Base-by-base conservation (phyloP, 2,888 invertebrate species). In the Amphipyra berbera region DNA sequence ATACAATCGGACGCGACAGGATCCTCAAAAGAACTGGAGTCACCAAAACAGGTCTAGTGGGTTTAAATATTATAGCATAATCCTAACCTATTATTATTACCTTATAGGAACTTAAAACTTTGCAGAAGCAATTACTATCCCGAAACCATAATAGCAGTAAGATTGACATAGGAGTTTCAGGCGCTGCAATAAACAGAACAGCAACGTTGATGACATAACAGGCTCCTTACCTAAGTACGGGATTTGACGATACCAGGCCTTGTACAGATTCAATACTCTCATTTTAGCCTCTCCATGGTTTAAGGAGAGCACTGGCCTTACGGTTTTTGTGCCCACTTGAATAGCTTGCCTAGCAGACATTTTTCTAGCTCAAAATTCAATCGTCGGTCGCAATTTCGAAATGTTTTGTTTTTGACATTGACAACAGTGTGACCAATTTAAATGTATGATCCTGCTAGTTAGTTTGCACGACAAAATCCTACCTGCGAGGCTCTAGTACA, bases 201-300 rank as follows among this genome's bases (percentile, higher is more conserved):
- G 42, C 37, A 54, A 21, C 41, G 63, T 52, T 82, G 90, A 93
- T 94, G 94, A 94, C 94, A 94, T 94, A 94, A 94, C 88, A 91
- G 79, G 77, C 61, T 81, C 95, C 96, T 95, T 95, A 98, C 99
- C 96, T 84, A 98, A 96, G 88, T 97, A 97, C 7, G 99, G 99
- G 67, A 98, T 95, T 92, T 98, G 98, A 74, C 99, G 97, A 91
- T 97, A 98, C 98, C 99, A 99, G 60, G 98, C 97, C 94, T 97
- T 98, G 91, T 99, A 99, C 59, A 99, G 95, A 89, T 96, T 97
- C 8, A 99, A 87, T 0, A 98, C 99, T 88, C 98, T 96, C 85
- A 96, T 96, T 80, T 96, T 96, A 0, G 99, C 98, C 89, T 99
- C 98, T 4, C 91, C 95, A 45, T 93, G 94, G 87, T 97, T 97